These are phyloP conservation scores for Sminthopsis crassicaudata DNA, from an alignment of 2,113 vertebrate genomes.

Conservation along the genomic window DNA sequence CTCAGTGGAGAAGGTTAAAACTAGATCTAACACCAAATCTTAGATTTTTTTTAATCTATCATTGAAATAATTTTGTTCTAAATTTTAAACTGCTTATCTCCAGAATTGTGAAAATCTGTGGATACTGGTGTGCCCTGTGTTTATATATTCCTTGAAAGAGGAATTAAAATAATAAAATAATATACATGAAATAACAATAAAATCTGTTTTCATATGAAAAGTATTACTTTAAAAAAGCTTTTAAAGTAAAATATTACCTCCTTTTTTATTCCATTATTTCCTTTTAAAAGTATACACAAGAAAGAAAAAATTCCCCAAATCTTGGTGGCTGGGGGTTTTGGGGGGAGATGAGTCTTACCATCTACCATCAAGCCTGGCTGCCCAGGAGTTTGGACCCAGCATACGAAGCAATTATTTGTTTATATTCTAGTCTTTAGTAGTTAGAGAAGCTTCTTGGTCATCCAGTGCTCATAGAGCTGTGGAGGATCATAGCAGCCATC, in stretches of 20 bases:
- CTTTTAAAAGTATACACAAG: not conserved
- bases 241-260: not conserved
- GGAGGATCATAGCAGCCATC: not conserved
- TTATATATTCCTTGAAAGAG: not conserved
- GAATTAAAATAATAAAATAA: not conserved
- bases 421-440: not conserved
- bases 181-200: not conserved
- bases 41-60: not conserved
- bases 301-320: not conserved
- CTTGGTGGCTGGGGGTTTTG: not conserved
- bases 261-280: not conserved
- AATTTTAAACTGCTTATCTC: constrained; percentile 10
- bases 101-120: not conserved
- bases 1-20: not conserved
- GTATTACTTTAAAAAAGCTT: not conserved
- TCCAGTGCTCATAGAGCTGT: not conserved
- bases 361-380: not conserved
- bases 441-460: not conserved
- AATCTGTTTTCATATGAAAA: not conserved
- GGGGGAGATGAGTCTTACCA: not conserved
- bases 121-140: not conserved
- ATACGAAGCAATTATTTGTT: not conserved
- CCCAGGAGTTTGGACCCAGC: not conserved
- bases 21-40: not conserved
- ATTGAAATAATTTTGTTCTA: not conserved